Percentiles rank a stretch among this genome's conserved stretches.
These are phyloP conservation scores for Ligdia adustata DNA, from an alignment of 2,888 invertebrate species.

Conservation along the genomic window DNA sequence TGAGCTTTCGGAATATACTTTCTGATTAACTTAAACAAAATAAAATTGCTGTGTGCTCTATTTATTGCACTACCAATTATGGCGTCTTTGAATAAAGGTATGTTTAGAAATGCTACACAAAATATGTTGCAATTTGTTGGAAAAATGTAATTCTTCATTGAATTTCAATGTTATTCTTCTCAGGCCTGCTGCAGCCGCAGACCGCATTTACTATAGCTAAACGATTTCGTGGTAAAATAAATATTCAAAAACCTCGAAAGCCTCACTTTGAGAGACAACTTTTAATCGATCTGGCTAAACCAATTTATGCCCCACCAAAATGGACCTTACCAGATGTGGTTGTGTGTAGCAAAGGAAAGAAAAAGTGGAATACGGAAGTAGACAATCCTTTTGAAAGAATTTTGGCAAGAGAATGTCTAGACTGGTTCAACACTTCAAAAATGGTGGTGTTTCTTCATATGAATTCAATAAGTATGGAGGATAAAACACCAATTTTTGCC, in stretches of 20 bases:
- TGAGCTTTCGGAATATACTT: too few relatives aligned
- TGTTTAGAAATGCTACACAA: too few relatives aligned
- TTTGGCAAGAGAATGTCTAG: constrained; percentile 87
- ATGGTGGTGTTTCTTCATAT: constrained; percentile 89
- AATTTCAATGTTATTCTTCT: not conserved
- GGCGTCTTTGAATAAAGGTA: constrained; percentile 55
- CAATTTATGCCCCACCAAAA: constrained; percentile 80
- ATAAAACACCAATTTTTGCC: constrained; percentile 86
- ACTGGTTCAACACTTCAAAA: constrained; percentile 88
- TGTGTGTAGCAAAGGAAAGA: constrained; percentile 76
- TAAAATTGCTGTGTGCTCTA: too few relatives aligned
- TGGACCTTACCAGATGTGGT: constrained; percentile 69
- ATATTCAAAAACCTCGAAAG: constrained; percentile 88
- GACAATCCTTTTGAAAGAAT: constrained; percentile 89
- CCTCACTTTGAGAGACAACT: constrained; percentile 88
- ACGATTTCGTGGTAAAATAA: constrained; percentile 90
- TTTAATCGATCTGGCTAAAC: constrained; percentile 86
- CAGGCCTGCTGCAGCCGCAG: constrained; percentile 71
- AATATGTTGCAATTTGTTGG: too few relatives aligned
- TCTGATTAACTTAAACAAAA: too few relatives aligned
- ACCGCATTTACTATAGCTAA: constrained; percentile 81
- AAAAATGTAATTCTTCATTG: not conserved
- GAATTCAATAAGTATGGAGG: constrained; percentile 88
- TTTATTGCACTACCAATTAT: constrained; percentile 37
- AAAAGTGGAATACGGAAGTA: constrained; percentile 48